Evolutionary conservation across 2,888 invertebrate genomes (phyloP), one percentile per base, ranked within the genome.

Genomic region (Diaprepes abbreviatus): DNA sequence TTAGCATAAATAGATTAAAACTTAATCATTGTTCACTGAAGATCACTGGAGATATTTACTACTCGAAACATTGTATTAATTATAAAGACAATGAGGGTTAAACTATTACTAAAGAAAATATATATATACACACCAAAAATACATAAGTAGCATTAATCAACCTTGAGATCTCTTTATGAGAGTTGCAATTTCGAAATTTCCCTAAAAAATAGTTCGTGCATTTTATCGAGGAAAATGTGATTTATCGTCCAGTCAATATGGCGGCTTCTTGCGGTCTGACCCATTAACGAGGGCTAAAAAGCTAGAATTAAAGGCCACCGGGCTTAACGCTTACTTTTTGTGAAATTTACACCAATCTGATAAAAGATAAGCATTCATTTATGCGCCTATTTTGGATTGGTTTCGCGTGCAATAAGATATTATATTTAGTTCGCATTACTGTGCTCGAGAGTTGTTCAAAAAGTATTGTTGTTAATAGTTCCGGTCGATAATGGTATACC

Each of bases 161-260:
- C 66, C 62, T 67, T 66, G 52, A 59, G 70, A 72, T 73, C 71
- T 55, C 60, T 70, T 72, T 73, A 70, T 70, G 66, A 71, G 73
- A 54, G 60, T 69, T 71, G 72, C 75, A 74, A 74, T 74, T 73
- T 72, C 71, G 68, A 71, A 74, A 74, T 75, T 71, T 74, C 68
- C 74, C 45, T 62, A 73, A 75, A 73, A 75, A 75, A 72, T 75
- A 67, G 67, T 74, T 75, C 76, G 74, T 76, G 74, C 74, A 75
- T 76, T 75, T 73, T 76, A 76, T 75, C 74, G 73, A 67, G 58
- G 73, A 74, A 74, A 76, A 74, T 74, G 74, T 74, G 75, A 77
- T 76, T 77, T 77, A 77, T 77, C 75, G 70, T 66, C 62, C 66
- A 70, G 71, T 35, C 72, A 65, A 66, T 69, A 63, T 72, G 60